Conservation (phyloP, 2,888 invertebrate species). For the Latrodectus elegans region DNA sequence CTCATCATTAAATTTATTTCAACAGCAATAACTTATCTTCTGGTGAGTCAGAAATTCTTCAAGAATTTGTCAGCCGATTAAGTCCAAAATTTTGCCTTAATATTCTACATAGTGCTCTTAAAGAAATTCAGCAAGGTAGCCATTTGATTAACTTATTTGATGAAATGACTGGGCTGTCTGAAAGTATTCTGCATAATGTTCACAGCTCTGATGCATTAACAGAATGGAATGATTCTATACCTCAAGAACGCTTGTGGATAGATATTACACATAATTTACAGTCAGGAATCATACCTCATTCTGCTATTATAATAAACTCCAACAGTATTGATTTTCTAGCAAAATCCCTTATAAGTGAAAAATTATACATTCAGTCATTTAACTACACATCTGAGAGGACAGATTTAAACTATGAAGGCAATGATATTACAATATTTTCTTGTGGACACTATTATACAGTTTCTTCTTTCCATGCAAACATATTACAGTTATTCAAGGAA, state of each 20-base stretch:
- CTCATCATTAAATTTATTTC: neutral
- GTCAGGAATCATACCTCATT: constrained; percentile 46
- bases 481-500: constrained; percentile 61
- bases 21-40: constrained; percentile 7
- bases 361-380: constrained; percentile 44
- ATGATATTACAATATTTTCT: constrained; percentile 62
- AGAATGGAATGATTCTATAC: constrained; percentile 63
- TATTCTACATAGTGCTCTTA: constrained; percentile 35
- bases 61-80: constrained; percentile 42
- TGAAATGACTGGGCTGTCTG: constrained; percentile 55
- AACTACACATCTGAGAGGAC: constrained; percentile 22
- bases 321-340: constrained; percentile 61
- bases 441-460: constrained; percentile 67
- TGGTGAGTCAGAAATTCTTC: constrained; percentile 12
- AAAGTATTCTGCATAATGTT: constrained; percentile 51
- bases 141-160: constrained; percentile 44
- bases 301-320: constrained; percentile 46
- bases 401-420: constrained; percentile 32
- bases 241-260: constrained; percentile 62
- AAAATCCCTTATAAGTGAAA: constrained; percentile 61
- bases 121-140: constrained; percentile 44
- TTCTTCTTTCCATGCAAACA: constrained; percentile 46
- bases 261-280: constrained; percentile 66
- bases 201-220: constrained; percentile 58
- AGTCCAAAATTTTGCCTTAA: constrained; percentile 62